Evolutionary conservation across 2,888 invertebrate species (phyloP).

Genomic region (Odontothrips loti): DNA sequence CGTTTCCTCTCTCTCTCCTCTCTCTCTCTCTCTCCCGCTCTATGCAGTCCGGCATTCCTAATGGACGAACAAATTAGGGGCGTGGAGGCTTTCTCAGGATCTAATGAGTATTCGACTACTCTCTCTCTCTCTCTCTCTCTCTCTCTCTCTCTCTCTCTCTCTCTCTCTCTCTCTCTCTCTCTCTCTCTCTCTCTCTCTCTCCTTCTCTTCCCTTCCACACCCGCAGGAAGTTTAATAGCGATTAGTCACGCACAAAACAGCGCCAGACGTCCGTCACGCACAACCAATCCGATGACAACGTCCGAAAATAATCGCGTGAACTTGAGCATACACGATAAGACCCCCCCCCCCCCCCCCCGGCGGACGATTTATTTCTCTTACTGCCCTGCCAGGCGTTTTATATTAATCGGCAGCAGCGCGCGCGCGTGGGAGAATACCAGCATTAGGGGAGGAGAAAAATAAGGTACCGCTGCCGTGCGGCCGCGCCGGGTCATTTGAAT

Average conservation of each 20-base stretch:
- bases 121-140: too few species aligned
- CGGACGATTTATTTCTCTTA: too few species aligned
- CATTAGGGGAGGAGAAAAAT: too few species aligned
- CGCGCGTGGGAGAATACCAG: too few species aligned
- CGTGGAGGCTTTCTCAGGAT: constrained; percentile 7
- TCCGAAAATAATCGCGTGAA: too few species aligned
- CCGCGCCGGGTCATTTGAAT: background rate
- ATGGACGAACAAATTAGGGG: constrained; percentile 24
- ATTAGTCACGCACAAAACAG: too few species aligned
- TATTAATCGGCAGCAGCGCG: too few species aligned
- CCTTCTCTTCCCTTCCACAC: background rate
- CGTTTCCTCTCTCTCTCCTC: background rate
- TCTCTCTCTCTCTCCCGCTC: background rate
- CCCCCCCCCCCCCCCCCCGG: too few species aligned
- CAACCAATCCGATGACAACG: too few species aligned
- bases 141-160: background rate
- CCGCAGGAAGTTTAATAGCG: background rate
- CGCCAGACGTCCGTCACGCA: too few species aligned
- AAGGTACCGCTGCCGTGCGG: background rate
- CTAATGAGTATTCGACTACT: constrained; percentile 20
- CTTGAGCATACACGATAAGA: too few species aligned
- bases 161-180: background rate
- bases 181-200: background rate
- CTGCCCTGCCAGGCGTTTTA: too few species aligned
- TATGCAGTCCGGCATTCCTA: background rate